Evolutionary conservation across 92 coral and sea anemone genomes (phyloP), one percentile per base, ranked within the genome.

Genomic region (Chrysogorgia sp.): DNA sequence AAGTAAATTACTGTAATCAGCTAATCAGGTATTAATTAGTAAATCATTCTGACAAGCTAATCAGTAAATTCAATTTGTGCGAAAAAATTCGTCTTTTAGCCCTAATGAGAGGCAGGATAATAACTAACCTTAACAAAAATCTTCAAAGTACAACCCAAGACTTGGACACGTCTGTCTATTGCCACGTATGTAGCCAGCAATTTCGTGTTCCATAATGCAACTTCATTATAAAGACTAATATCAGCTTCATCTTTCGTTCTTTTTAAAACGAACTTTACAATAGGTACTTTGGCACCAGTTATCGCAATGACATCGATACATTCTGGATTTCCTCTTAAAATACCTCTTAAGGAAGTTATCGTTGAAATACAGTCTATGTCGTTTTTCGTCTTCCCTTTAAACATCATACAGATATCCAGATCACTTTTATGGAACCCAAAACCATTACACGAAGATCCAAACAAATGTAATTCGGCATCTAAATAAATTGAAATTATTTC

Each of bases 241-340:
- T 96, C 99, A 0, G 96, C 97, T 75, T 96, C 99, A 35, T 84
- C 79, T 7, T 79, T 71, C 8, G 84, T 86, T 66, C 92, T 90
- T 20, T 87, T 96, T 43, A 96, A 63, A 82, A 72, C 87, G 74
- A 91, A 91, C 87, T 96, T 96, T 35, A 96, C 99, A 58, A 96
- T 96, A 29, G 99, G 99, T n/a, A 96, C 94, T 85, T 94, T 94
- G 24, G 98, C 98, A 25, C 97, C 90, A 14, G 98, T 94, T 66
- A 91, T 91, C 41, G 98, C 92, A 22, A 94, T 32, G 35, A 94
- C 96, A 40, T 82, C 75, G 17, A 40, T 25, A 53, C 89, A 89
- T 56, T 94, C 96, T 7, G 75, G 80, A 52, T 89, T 87, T 59
- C 88, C 87, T 79, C 81, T 91, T 9, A 94, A 87, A 26, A 82